These are phyloP conservation scores for Notodonta dromedarius DNA, from an alignment of 2,888 invertebrate species.

Conservation along the genomic window DNA sequence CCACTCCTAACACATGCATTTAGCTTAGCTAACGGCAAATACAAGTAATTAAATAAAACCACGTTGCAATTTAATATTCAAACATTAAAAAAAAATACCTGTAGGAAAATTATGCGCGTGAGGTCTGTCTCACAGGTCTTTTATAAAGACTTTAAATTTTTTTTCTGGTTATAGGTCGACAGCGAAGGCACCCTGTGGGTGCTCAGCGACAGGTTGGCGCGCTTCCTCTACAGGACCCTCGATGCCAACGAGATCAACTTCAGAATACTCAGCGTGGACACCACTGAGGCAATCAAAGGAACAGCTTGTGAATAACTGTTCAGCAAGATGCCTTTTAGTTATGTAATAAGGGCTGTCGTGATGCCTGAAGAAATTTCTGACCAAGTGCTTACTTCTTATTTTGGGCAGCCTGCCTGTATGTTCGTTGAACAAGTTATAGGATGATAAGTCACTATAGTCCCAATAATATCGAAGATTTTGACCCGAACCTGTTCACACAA, in stretches of 20 bases:
- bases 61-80: no score
- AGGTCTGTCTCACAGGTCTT: no score
- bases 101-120: no score
- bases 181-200: conserved; percentile 86
- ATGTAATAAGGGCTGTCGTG: neutral
- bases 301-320: conserved; percentile 73
- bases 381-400: neutral
- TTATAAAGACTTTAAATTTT: neutral
- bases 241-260: conserved; percentile 89
- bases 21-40: no score
- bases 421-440: no score
- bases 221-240: conserved; percentile 86
- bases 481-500: no score
- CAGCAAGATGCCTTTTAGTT: neutral
- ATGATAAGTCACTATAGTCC: no score
- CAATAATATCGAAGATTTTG: no score
- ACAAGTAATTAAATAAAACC: no score
- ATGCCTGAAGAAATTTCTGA: neutral
- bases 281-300: conserved; percentile 82
- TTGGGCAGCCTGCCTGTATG: no score
- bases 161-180: conserved; percentile 79
- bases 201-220: conserved; percentile 90
- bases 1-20: no score
- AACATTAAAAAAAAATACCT: no score
- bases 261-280: conserved; percentile 83